Conservation (phyloP, 1,140 invertebrate genomes). For the Heliothis subflexa region DNA sequence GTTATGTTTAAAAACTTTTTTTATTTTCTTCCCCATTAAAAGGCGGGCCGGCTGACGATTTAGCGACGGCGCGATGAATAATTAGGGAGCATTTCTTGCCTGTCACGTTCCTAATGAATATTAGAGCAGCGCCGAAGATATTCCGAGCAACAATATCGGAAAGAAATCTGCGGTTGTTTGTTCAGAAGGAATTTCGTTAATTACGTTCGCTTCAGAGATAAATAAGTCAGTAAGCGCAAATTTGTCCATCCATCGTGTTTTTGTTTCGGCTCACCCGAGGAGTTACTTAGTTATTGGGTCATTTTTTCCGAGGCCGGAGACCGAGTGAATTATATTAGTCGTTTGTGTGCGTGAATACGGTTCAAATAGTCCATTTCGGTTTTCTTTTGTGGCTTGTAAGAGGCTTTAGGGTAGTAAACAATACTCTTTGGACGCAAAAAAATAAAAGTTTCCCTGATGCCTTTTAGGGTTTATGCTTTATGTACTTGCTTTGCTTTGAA, state of each 20-base stretch:
- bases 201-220: slow-evolving; percentile 73
- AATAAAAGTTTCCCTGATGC: slow-evolving; percentile 45
- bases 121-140: slow-evolving; percentile 64
- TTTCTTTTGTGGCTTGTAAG: slow-evolving; percentile 56
- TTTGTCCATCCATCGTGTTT: slow-evolving; percentile 77
- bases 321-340: slow-evolving; percentile 72
- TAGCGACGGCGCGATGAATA: slow-evolving; percentile 80
- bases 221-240: slow-evolving; percentile 78
- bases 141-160: slow-evolving; percentile 55
- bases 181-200: slow-evolving; percentile 71
- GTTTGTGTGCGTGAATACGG: slow-evolving; percentile 70
- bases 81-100: slow-evolving; percentile 82
- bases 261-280: slow-evolving; percentile 61
- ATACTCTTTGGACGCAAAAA: slow-evolving; percentile 47
- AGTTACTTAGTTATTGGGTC: slow-evolving; percentile 72
- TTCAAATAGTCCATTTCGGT: slow-evolving; percentile 65
- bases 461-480: slow-evolving; percentile 43
- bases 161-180: slow-evolving; percentile 70
- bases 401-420: slow-evolving; percentile 53
- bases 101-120: slow-evolving; percentile 83
- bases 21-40: slow-evolving; percentile 81
- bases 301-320: slow-evolving; percentile 64
- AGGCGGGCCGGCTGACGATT: slow-evolving; percentile 73
- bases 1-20: slow-evolving; percentile 76
- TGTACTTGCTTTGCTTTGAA: slow-evolving; percentile 22